Percentiles rank a stretch among this genome's conserved stretches.
phyloP scores from a whole-genome alignment of 1,140 invertebrate species.

The Gonioctena quinquepunctata region DNA sequence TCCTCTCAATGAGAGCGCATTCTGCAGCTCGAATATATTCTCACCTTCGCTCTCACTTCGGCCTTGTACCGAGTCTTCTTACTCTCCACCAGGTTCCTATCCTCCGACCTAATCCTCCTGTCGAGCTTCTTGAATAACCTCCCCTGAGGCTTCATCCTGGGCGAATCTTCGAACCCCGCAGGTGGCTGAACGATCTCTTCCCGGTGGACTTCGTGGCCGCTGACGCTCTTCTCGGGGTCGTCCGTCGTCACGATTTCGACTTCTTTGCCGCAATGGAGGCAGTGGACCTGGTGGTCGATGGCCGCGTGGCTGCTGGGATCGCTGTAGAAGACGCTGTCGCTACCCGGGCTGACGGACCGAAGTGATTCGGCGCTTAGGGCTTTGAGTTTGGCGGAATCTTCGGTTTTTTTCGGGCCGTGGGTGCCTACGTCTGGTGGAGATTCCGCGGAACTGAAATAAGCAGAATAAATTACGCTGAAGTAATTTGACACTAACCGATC shows the following conservation, averaged over 20 bases:
- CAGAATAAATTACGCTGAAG: no score
- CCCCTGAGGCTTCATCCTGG: slow-evolving; percentile 59
- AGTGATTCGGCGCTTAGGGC: slow-evolving; percentile 83
- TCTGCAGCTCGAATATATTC: no score
- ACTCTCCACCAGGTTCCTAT: slow-evolving; percentile 64
- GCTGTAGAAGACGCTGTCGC: slow-evolving; percentile 86
- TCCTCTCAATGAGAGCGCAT: no score
- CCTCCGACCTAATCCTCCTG: slow-evolving; percentile 81
- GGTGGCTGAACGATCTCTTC: slow-evolving; percentile 83
- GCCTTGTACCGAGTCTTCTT: slow-evolving; percentile 68
- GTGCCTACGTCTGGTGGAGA: not conserved
- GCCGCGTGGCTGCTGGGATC: slow-evolving; percentile 66
- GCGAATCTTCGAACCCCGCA: slow-evolving; percentile 84
- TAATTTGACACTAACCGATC: no score
- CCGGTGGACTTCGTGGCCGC: slow-evolving; percentile 44
- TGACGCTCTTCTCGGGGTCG: slow-evolving; percentile 47
- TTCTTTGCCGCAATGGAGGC: slow-evolving; percentile 80
- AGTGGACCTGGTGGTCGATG: slow-evolving; percentile 63
- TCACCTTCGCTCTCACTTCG: slow-evolving; percentile 73
- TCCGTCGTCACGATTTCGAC: slow-evolving; percentile 52
- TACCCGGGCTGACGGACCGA: slow-evolving; percentile 81
- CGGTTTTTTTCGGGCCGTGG: slow-evolving; percentile 41
- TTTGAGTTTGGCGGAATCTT: slow-evolving; percentile 61
- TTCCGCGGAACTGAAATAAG: not conserved
- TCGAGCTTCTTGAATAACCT: slow-evolving; percentile 80